Percentiles rank a stretch among this genome's conserved stretches.
phyloP scores from a whole-genome alignment of 2,888 invertebrate genomes.

The Caenorhabditis wallacei region DNA sequence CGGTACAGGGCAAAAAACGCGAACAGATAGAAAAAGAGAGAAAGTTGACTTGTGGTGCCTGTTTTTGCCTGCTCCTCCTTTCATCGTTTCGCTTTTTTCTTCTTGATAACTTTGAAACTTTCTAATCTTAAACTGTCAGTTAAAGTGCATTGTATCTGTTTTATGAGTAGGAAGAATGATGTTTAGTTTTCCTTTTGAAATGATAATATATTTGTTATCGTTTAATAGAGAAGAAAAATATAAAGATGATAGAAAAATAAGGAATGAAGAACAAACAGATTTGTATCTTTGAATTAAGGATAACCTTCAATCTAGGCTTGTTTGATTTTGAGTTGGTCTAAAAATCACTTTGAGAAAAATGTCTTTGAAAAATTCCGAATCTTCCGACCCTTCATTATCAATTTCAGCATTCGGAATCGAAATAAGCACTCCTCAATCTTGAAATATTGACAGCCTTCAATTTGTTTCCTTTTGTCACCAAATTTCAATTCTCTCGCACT shows the following conservation, averaged over 20 bases:
- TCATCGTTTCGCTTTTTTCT: background rate
- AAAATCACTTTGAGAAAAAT: too few species aligned
- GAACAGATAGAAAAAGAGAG: background rate
- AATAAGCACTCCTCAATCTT: background rate
- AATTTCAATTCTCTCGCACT: background rate
- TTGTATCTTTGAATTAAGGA: background rate
- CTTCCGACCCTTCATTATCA: background rate
- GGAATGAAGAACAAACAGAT: background rate
- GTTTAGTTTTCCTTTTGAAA: background rate
- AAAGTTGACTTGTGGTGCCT: background rate
- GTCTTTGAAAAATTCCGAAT: background rate
- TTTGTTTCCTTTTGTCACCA: background rate
- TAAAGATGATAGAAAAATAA: background rate
- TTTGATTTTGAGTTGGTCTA: too few species aligned
- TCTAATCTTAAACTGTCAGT: background rate
- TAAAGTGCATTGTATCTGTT: background rate
- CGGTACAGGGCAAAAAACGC: background rate
- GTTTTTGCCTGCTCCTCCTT: background rate
- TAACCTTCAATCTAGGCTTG: too few species aligned
- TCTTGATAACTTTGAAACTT: background rate
- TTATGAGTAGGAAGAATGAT: background rate
- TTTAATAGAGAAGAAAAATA: background rate
- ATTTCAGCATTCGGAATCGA: background rate
- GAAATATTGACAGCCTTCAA: slow-evolving; percentile 19
- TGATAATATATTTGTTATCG: background rate